Evolutionary conservation across 2,113 vertebrate species (phyloP).

Genomic region (Ascaphus truei): DNA sequence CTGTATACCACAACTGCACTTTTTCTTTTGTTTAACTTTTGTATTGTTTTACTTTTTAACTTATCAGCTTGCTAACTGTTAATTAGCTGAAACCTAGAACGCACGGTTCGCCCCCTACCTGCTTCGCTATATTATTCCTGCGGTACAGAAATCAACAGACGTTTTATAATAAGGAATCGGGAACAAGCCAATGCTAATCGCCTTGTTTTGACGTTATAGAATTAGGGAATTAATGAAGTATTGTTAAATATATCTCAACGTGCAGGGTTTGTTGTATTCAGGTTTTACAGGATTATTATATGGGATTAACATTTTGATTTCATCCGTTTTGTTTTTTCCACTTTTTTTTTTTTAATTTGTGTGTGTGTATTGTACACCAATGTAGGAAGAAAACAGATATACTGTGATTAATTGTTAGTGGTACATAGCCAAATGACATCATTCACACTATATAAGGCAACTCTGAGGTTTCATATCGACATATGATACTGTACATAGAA

Average conservation of each 20-base stretch:
- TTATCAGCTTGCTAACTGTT: neutral
- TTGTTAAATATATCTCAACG: constrained; percentile 2
- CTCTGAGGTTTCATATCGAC: constrained; percentile 27
- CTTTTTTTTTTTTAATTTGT: constrained; percentile 57
- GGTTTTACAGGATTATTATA: constrained; percentile 5
- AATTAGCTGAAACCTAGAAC: neutral
- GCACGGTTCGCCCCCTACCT: neutral
- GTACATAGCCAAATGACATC: constrained; percentile 60
- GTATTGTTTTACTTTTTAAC: neutral
- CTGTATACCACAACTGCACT: neutral
- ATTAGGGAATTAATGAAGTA: neutral
- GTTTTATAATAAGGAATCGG: neutral
- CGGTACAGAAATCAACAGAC: neutral
- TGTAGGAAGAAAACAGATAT: constrained; percentile 56
- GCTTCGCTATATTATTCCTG: neutral
- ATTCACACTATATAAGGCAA: constrained; percentile 24
- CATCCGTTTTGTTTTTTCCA: constrained; percentile 48
- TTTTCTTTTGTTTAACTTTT: neutral
- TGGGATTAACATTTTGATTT: neutral
- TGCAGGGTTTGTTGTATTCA: neutral
- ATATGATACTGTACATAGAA: constrained; percentile 49
- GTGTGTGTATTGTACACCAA: constrained; percentile 69
- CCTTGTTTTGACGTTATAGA: neutral
- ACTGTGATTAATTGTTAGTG: constrained; percentile 64
- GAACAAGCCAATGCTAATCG: neutral